Conservation (phyloP, 2,113 vertebrate species). For the Sterna hirundo region DNA sequence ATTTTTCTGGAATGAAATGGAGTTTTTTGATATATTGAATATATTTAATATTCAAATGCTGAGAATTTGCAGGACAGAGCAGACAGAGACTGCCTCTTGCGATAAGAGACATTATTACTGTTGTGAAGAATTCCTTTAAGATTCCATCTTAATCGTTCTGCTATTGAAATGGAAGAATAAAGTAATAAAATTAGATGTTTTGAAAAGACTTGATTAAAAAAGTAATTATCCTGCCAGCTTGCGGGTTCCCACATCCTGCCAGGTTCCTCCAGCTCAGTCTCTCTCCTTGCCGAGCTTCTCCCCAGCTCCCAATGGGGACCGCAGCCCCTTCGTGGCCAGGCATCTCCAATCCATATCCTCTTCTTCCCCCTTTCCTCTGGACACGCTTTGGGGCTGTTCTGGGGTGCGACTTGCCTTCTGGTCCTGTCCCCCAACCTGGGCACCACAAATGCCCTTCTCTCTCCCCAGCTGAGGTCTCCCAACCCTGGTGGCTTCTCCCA, state of each 20-base stretch:
- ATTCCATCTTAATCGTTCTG: conserved; percentile 66
- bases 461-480: rapidly evolving
- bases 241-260: neutral
- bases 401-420: neutral
- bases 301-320: rapidly evolving
- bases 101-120: conserved; percentile 67
- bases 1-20: conserved; percentile 53
- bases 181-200: conserved; percentile 65
- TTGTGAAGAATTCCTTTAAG: conserved; percentile 64
- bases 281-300: rapidly evolving
- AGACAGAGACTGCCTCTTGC: conserved; percentile 52
- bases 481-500: neutral
- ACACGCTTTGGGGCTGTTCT: neutral
- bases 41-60: conserved; percentile 67
- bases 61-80: conserved; percentile 45
- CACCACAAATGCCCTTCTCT: rapidly evolving
- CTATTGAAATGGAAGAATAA: conserved; percentile 74
- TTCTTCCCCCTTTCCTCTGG: neutral
- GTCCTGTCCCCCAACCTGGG: too few relatives aligned
- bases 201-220: conserved; percentile 71
- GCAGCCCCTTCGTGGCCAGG: neutral
- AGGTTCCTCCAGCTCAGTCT: neutral
- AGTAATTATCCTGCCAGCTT: conserved; percentile 58
- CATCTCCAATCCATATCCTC: neutral
- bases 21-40: conserved; percentile 58